Evolutionary conservation across 2,888 invertebrate genomes (phyloP), one percentile per base, ranked within the genome.

Genomic region (Chrysodeixis includens): DNA sequence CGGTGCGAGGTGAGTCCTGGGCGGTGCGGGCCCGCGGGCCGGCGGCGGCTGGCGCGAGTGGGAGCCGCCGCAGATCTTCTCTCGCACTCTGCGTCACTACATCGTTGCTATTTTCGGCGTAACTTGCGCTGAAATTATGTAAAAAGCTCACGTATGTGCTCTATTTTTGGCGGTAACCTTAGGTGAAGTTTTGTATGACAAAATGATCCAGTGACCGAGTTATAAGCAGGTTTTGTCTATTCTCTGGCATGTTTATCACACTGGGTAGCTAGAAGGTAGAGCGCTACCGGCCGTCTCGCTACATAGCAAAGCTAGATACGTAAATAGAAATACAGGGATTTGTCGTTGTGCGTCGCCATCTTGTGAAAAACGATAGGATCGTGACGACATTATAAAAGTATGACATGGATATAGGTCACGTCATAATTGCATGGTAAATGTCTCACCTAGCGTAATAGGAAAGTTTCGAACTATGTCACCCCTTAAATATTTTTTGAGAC

Each of bases 81-180:
- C 82, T 84, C 87, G 85, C 86, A 81, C 85, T 88, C 90, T 92
- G 92, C 93, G 93, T 93, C 93, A 93, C 89, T 86, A 88, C 87
- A 84, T 84, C 86, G 89, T 79, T 80, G 90, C 94, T 95, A 95
- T 95, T 95, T 95, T 93, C 90, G 91, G 92, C 88, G 89, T 88
- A 92, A 93, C 94, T 93, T 94, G 94, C 93, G 94, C 93, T 94
- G 93, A 95, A 95, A 95, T 95, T 95, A 95, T 95, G 95, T 95
- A 95, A 95, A 95, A 95, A 94, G 93, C 93, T 91, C 92, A 89
- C 91, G 92, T 92, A 92, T 92, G 91, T 90, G 90, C 86, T 89
- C 93, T 94, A 94, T 95, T 95, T 94, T 91, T 88, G 92, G 93
- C 90, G 81, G 89, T 93, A 94, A 92, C 94, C 92, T 93, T 92